Evolutionary conservation across 2,888 invertebrate species (phyloP), one percentile per base, ranked within the genome.

Genomic region (Caenorhabditis sp.): DNA sequence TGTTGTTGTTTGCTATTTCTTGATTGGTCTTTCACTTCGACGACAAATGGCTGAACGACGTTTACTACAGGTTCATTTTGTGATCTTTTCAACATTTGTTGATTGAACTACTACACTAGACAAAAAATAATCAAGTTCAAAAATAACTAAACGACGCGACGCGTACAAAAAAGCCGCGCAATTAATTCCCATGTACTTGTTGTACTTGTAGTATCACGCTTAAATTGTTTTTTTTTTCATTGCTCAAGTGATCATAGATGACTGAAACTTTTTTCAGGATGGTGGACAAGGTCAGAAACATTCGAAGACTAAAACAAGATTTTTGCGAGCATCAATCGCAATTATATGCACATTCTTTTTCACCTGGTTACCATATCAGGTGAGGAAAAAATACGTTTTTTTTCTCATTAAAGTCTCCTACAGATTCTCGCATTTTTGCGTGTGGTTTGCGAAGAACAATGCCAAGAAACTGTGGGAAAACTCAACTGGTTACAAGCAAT

Each of bases 281-380:
- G 70, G 73, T 4, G 66, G 69, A 36, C 69, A 75, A 26, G 60
- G 71, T 31, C 60, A 73, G 43, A 70, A 72, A n/a, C 72, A 72
- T 4, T 70, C 62, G 0, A 69, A 69, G 21, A 82, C 82, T 1
- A 82, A 83, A 58, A 69, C 76, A 1, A 68, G 84, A 51, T 84
- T 84, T 53, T 75, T 84, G 17, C 49, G 76, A 8, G 83, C 82
- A n/a, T 81, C 83, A 3, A 68, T 81, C 1, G 81, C 82, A 23
- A 84, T 84, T 50, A 83, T 84, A 21, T 77, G 75, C 66, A 82
- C 83, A 8, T 84, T 83, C 62, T 65, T 83, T 8, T 78, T 83
- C 62, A 82, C 82, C 2, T 84, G 84, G 84, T 78, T 84, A 14
- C 84, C 84, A 14, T 84, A 84, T 71, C 75, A 80, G n/a, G n/a